Conservation (phyloP, 2,888 invertebrate genomes). For the Melitaea athalia region DNA sequence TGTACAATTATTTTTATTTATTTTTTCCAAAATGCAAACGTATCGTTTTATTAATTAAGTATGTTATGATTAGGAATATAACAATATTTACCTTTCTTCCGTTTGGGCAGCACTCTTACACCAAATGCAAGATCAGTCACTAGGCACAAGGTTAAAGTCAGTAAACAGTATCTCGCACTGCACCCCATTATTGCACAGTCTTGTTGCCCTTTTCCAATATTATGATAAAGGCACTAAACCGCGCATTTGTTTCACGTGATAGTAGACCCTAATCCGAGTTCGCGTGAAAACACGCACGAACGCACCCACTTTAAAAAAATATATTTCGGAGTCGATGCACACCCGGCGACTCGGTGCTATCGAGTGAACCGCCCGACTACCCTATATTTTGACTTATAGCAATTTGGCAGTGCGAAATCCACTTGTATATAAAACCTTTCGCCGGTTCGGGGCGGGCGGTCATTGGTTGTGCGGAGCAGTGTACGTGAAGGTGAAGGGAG, state of each 20-base stretch:
- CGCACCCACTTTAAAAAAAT: constrained; percentile 43
- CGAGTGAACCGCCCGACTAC: constrained; percentile 80
- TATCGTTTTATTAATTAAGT: not conserved
- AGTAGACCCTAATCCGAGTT: constrained; percentile 51
- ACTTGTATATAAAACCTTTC: constrained; percentile 86
- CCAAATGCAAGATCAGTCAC: constrained; percentile 78
- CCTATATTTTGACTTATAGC: constrained; percentile 85
- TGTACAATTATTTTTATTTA: constrained; percentile 6
- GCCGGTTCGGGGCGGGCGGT: constrained; percentile 78
- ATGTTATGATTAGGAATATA: not conserved
- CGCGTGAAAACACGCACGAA: constrained; percentile 54
- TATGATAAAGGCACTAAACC: constrained; percentile 60
- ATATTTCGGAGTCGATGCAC: constrained; percentile 39
- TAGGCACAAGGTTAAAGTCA: constrained; percentile 78
- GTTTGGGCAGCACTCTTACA: constrained; percentile 80
- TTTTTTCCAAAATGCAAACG: not conserved
- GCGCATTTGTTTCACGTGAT: constrained; percentile 62
- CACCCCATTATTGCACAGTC: constrained; percentile 74
- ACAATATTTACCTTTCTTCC: constrained; percentile 78
- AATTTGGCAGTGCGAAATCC: constrained; percentile 82
- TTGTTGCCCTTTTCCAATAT: constrained; percentile 49
- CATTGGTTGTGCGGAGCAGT: constrained; percentile 67
- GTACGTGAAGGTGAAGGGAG: constrained; percentile 61
- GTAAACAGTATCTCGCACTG: constrained; percentile 77
- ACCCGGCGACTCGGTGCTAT: constrained; percentile 57